Percentiles rank a stretch among this genome's conserved stretches.
Conservation (phyloP, 1,140 invertebrate genomes). For the Semibalanus balanoides region DNA sequence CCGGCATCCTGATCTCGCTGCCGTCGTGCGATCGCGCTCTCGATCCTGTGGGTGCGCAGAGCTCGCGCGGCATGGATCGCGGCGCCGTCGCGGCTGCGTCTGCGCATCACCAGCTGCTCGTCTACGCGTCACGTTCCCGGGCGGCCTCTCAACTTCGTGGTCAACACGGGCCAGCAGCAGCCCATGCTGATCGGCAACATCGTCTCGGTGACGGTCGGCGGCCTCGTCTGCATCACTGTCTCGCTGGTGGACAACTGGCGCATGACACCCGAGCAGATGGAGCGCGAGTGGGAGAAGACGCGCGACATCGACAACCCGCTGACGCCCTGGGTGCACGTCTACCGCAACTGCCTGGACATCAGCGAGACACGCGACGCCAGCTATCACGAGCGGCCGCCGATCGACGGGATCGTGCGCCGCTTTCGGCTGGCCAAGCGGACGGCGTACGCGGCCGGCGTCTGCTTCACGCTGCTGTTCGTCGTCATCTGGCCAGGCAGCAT, state of each 20-base stretch:
- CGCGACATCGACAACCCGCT: constrained; percentile 35
- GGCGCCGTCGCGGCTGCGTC: constrained; percentile 28
- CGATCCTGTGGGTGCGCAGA: constrained; percentile 31
- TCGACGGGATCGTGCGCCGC: constrained; percentile 10
- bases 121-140: constrained; percentile 24
- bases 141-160: constrained; percentile 28
- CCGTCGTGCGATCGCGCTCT: constrained; percentile 29
- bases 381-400: constrained; percentile 12
- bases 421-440: constrained; percentile 15
- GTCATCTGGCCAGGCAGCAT: constrained; percentile 16
- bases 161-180: constrained; percentile 26
- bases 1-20: constrained; percentile 33
- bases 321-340: constrained; percentile 31
- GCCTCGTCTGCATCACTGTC: constrained; percentile 26
- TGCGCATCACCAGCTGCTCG: constrained; percentile 27
- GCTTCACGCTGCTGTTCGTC: constrained; percentile 13
- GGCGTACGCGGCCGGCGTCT: constrained; percentile 11
- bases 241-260: constrained; percentile 24
- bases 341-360: constrained; percentile 28
- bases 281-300: constrained; percentile 32
- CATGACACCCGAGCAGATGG: constrained; percentile 17
- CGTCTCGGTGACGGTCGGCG: constrained; percentile 28
- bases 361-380: not conserved
- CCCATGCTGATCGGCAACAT: constrained; percentile 32
- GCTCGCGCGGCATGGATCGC: constrained; percentile 26